Evolutionary conservation across 2,888 invertebrate genomes (phyloP), one percentile per base, ranked within the genome.

Genomic region (Alloplasta piceator): DNA sequence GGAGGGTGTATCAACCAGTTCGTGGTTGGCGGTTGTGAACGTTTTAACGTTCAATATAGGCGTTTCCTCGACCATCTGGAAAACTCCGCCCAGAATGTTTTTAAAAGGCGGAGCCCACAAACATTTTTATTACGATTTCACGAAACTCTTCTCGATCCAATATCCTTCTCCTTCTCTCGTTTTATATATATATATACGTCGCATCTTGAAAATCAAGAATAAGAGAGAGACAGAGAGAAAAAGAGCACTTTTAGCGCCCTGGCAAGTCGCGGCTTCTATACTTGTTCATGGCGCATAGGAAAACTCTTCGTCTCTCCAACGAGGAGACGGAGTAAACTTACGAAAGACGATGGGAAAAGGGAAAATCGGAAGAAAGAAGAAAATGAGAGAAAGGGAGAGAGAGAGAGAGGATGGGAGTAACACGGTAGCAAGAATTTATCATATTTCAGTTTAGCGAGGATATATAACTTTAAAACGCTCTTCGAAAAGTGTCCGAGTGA

Each of bases 21-120:
- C 41, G 16, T 39, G 10, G 16, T 61, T 7, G 39, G 50, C 26
- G 50, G 38, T 56, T 39, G 39, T 61, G 12, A 46, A 38, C n/a
- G 43, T 63, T 43, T 70, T 12, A 56, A 50, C 56, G 56, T 41
- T 26, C 16, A 66, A 52, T 52, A 14, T 52, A n/a, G 78, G 72
- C 67, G 78, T 78, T 61, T 12, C 78, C 55, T n/a, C 36, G 46
- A 55, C 63, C 26, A 12, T 55, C 14, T 39, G 14, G 55, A 38
- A 78, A 78, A 72, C 78, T 78, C 72, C 67, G 66, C 78, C 78
- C 72, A 60, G 38, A 72, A 72, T 60, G 67, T 52, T 63, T 55
- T 61, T 43, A 16, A 55, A 55, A 26, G 78, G 78, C 60, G 72
- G 72, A 71, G 77, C 70, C n/a, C n/a, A 6, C 26, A 50, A 14